A percentile compares a stretch with the other conserved stretches of the same genome.
phyloP scores from a whole-genome alignment of 2,888 invertebrate species.

The Ophraella communa region DNA sequence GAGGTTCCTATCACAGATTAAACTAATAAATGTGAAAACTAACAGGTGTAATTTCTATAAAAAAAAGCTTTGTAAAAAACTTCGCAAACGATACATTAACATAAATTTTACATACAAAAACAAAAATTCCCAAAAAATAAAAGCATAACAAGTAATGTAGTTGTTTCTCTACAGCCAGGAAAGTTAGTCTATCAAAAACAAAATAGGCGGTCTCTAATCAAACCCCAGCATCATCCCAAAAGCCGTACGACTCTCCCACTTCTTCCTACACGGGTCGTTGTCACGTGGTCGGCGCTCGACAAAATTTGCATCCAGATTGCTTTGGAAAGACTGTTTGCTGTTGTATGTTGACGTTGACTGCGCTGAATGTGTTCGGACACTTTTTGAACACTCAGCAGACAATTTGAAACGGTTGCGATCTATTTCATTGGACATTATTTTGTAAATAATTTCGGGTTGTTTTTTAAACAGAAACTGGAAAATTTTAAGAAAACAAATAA shows the following conservation, averaged over 20 bases:
- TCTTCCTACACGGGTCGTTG: not conserved
- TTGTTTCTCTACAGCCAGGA: not conserved
- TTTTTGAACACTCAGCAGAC: not conserved
- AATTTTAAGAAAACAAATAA: slow-evolving; percentile 21
- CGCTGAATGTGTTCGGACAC: not conserved
- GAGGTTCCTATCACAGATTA: too few species aligned
- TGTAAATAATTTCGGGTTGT: slow-evolving; percentile 34
- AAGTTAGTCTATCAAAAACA: not conserved
- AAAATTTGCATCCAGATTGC: slow-evolving; percentile 33
- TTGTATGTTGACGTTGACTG: slow-evolving; percentile 16
- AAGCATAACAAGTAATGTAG: not conserved
- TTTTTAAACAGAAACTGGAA: slow-evolving; percentile 28
- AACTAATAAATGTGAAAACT: too few species aligned
- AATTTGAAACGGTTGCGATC: slow-evolving; percentile 13
- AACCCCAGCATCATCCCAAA: not conserved
- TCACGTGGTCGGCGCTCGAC: slow-evolving; percentile 27
- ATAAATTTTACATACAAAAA: not conserved
- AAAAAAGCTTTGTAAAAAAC: too few species aligned
- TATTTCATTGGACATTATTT: slow-evolving; percentile 30
- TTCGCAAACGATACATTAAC: too few species aligned
- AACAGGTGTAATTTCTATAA: too few species aligned
- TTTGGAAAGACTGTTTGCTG: slow-evolving; percentile 24
- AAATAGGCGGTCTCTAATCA: slow-evolving; percentile 20
- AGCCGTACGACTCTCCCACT: slow-evolving; percentile 31
- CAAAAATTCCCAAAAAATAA: not conserved